Base-by-base conservation (phyloP, 2,113 vertebrate genomes). In the Syrmaticus mikado region DNA sequence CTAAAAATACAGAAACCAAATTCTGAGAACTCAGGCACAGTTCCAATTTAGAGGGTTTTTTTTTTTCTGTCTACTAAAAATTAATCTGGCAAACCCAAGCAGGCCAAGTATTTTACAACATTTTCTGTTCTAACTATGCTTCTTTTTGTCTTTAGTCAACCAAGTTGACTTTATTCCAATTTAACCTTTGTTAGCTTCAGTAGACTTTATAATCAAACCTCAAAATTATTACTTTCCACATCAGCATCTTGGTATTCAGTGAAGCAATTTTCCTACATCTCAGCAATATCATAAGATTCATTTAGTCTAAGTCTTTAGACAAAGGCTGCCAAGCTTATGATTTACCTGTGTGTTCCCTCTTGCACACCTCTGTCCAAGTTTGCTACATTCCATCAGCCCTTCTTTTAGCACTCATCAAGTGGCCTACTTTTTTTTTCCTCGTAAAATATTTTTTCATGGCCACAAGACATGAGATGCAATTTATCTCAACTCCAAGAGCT, bases 401-500 rank as follows among this genome's bases (percentile, higher is more conserved):
- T 74, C 41, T 85, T 64, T 61, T 43, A 76, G 20, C 34, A 85
- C 53, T n/a, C 21, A 82, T 8, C 25, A 86, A 58, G 24, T 58
- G 21, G 17, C 16, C 67, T 1, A 0, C 27, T 77, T 34, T 16
- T 10, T 10, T 34, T 90, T 90, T 71, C 68, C 19, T 77, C 73
- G 25, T 6, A 85, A 94, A 92, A 64, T 17, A 8, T 14, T 65
- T n/a, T 13, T 55, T 40, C 40, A 72, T 64, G 60, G 72, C 45
- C 68, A 90, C 67, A 38, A 50, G 30, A n/a, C 91, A 8, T 0
- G 0, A 81, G 61, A 88, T 13, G 46, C 20, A 83, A 71, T 83
- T 91, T 77, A 87, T 93, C 87, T 85, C 65, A 83, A 50, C 53
- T 83, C 52, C 41, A 78, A 88, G 46, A 81, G 25, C 38, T 67